Conservation (phyloP, 1,140 invertebrate species). For the Dreissena polymorpha region DNA sequence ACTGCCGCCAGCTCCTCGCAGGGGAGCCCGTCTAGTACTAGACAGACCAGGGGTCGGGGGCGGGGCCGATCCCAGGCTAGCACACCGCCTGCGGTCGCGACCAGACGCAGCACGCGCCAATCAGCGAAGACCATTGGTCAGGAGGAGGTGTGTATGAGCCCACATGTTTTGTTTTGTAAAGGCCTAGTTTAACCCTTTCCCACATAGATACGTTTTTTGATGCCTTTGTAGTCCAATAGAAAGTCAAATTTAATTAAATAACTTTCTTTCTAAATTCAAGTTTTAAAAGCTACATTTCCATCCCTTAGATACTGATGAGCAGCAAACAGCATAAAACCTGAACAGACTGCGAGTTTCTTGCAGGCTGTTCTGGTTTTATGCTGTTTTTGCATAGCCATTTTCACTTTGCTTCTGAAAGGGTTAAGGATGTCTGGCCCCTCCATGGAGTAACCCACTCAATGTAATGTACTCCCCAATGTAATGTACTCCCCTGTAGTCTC, state of each 20-base stretch:
- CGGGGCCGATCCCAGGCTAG: neutral
- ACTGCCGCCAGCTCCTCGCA: neutral
- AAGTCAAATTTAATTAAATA: too few species aligned
- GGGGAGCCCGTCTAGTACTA: neutral
- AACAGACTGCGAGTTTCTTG: too few species aligned
- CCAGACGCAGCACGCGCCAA: slow-evolving; percentile 41
- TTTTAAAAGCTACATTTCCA: too few species aligned
- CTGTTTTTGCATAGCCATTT: too few species aligned
- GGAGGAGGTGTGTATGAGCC: neutral
- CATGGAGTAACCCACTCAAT: neutral
- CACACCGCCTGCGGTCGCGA: slow-evolving; percentile 6
- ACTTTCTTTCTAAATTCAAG: too few species aligned
- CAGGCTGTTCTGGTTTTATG: too few species aligned
- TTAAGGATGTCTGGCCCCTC: neutral
- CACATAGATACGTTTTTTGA: too few species aligned
- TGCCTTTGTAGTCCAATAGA: too few species aligned
- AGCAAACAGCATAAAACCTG: too few species aligned
- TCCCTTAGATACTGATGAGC: too few species aligned
- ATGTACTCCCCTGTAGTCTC: neutral
- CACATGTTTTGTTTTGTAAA: neutral
- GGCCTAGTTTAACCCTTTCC: too few species aligned
- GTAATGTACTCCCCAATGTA: neutral
- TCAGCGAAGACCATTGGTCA: slow-evolving; percentile 18
- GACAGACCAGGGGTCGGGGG: slow-evolving; percentile 12
- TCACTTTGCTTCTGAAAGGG: too few species aligned